Conservation (phyloP, 2,797 vertebrate species). For the Cossypha niveicapilla region DNA sequence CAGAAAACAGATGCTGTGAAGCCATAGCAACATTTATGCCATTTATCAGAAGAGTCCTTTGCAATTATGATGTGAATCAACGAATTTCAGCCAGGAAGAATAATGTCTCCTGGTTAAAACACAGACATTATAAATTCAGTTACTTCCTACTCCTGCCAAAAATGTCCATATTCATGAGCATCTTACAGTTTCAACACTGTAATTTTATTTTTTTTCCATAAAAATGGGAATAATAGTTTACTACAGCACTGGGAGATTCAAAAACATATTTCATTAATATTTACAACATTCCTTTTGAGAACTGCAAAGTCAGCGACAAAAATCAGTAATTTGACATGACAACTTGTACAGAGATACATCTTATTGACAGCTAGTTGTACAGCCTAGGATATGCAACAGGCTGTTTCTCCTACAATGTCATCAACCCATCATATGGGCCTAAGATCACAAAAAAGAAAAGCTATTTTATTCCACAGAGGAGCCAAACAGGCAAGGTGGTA, state of each 20-base stretch:
- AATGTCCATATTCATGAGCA: not conserved
- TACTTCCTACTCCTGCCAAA: not conserved
- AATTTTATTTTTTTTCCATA: not conserved
- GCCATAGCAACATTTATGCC: conserved; percentile 8
- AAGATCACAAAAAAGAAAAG: not conserved
- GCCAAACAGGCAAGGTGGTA: not conserved
- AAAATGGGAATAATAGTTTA: not conserved
- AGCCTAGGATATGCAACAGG: not conserved
- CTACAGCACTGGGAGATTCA: not conserved
- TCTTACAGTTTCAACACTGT: not conserved
- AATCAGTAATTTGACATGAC: not conserved
- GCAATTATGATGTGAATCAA: not conserved
- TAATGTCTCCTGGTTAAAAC: not conserved
- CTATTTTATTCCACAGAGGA: not conserved
- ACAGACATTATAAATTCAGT: not conserved
- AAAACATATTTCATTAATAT: not conserved
- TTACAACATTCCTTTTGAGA: not conserved
- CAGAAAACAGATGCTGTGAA: conserved; percentile 10
- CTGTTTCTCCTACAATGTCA: not conserved
- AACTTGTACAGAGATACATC: not conserved
- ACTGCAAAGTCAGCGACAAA: not conserved
- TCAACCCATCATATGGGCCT: not conserved
- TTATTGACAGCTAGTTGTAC: not conserved
- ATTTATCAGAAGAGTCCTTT: not conserved
- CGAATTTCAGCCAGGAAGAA: not conserved